Percentiles rank a stretch among this genome's conserved stretches.
Conservation (phyloP, 1,140 invertebrate genomes). For the Helicoverpa zea region DNA sequence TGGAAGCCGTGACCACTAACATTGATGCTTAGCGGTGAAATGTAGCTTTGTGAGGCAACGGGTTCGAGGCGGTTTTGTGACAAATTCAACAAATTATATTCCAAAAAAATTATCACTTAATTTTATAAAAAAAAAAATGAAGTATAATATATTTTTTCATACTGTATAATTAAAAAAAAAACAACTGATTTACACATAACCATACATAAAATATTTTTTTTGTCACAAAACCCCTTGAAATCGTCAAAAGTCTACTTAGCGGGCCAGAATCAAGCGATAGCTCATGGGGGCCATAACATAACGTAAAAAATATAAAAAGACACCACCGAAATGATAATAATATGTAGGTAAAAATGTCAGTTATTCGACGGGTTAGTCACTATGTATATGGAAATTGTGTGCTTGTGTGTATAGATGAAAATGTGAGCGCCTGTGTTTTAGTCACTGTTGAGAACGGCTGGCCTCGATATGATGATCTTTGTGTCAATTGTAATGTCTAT, state of each 20-base stretch:
- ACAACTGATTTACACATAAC: not conserved
- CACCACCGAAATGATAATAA: slow-evolving; percentile 28
- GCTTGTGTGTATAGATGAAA: slow-evolving; percentile 20
- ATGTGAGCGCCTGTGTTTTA: not conserved
- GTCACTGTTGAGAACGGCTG: not conserved
- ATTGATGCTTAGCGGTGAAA: slow-evolving; percentile 66
- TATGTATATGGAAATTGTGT: slow-evolving; percentile 16
- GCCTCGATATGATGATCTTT: not conserved
- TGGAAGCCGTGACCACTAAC: slow-evolving; percentile 66
- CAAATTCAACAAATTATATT: not conserved
- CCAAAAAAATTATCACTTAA: not conserved
- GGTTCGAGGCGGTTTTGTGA: slow-evolving; percentile 37
- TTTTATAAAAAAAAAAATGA: not conserved
- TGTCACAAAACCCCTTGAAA: slow-evolving; percentile 34
- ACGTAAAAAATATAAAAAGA: slow-evolving; percentile 21
- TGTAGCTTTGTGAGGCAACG: slow-evolving; percentile 20
- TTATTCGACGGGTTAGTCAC: slow-evolving; percentile 39
- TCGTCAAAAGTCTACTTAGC: slow-evolving; percentile 14
- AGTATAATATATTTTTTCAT: not conserved
- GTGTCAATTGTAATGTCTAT: not conserved
- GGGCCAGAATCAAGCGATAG: slow-evolving; percentile 38
- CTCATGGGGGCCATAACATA: slow-evolving; percentile 2
- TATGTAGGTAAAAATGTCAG: not conserved
- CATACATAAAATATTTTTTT: not conserved
- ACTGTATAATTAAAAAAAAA: not conserved